These are phyloP conservation scores for Megaleporinus macrocephalus DNA, from an alignment of 2,113 vertebrate genomes.

Conservation along the genomic window DNA sequence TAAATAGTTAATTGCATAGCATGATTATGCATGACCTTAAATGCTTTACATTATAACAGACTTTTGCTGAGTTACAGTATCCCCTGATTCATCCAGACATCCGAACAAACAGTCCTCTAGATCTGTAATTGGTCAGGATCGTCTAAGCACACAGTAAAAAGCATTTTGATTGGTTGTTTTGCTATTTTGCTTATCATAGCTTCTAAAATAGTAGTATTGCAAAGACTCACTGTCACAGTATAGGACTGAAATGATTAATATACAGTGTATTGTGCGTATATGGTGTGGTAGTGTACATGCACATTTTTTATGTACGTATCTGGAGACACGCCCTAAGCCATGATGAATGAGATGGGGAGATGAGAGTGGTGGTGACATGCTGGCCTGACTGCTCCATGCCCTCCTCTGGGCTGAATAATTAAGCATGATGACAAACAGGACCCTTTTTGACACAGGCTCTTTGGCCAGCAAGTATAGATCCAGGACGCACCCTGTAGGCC, in stretches of 20 bases:
- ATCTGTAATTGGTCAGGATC: too few relatives aligned
- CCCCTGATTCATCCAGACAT: too few relatives aligned
- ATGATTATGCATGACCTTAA: too few relatives aligned
- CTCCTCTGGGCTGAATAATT: slow-evolving; percentile 59
- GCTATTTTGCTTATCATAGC: too few relatives aligned
- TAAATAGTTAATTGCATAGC: too few relatives aligned
- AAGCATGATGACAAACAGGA: slow-evolving; percentile 61
- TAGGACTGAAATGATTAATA: too few relatives aligned
- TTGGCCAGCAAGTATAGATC: background rate
- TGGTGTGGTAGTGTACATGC: background rate
- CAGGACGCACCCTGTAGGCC: background rate
- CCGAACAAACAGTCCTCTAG: too few relatives aligned
- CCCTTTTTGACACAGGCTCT: background rate
- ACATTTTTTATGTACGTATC: background rate
- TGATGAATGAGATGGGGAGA: slow-evolving; percentile 43
- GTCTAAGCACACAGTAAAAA: background rate
- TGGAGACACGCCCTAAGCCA: background rate
- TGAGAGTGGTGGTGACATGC: slow-evolving; percentile 27
- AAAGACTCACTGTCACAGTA: too few relatives aligned
- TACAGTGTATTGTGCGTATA: too few relatives aligned
- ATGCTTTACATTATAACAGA: too few relatives aligned
- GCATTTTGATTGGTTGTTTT: background rate
- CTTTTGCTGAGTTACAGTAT: too few relatives aligned
- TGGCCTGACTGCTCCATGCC: slow-evolving; percentile 32
- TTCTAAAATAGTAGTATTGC: too few relatives aligned